These are phyloP conservation scores for Oreortyx pictus DNA, from an alignment of 2,797 vertebrate genomes.

Conservation along the genomic window DNA sequence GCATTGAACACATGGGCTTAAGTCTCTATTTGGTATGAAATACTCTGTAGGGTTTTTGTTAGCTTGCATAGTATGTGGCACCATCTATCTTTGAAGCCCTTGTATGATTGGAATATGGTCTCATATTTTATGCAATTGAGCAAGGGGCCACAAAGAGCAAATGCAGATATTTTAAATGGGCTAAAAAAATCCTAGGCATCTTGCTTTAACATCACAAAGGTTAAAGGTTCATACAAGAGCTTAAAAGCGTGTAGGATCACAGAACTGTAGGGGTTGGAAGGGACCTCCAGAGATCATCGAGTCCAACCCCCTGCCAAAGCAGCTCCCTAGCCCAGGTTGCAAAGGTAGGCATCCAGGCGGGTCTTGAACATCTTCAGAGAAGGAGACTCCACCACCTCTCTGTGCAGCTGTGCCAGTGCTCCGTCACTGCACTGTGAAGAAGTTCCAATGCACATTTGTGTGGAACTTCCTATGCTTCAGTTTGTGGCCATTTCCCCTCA, in stretches of 20 bases:
- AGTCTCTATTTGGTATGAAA: background rate
- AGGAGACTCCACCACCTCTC: too few relatives aligned
- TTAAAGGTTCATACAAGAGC: background rate
- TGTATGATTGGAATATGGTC: background rate
- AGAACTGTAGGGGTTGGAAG: background rate
- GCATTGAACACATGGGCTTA: background rate
- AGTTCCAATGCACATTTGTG: too few relatives aligned
- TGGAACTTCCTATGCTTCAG: too few relatives aligned
- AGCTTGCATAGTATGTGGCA: background rate
- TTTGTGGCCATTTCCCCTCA: too few relatives aligned
- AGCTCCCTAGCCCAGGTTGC: too few relatives aligned
- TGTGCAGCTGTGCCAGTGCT: too few relatives aligned
- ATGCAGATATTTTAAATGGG: background rate
- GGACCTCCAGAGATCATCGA: too few relatives aligned
- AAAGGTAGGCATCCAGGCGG: too few relatives aligned
- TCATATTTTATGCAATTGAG: background rate
- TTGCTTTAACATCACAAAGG: background rate
- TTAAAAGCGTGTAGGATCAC: background rate
- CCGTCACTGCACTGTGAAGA: too few relatives aligned
- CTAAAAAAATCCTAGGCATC: background rate
- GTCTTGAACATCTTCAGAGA: too few relatives aligned
- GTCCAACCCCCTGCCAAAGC: too few relatives aligned
- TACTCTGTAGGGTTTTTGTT: background rate
- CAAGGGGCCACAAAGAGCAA: background rate
- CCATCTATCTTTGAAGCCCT: background rate